Percentiles rank a stretch among this genome's conserved stretches.
These are phyloP conservation scores for Harpalus rufipes DNA, from an alignment of 2,888 invertebrate genomes.

Conservation along the genomic window DNA sequence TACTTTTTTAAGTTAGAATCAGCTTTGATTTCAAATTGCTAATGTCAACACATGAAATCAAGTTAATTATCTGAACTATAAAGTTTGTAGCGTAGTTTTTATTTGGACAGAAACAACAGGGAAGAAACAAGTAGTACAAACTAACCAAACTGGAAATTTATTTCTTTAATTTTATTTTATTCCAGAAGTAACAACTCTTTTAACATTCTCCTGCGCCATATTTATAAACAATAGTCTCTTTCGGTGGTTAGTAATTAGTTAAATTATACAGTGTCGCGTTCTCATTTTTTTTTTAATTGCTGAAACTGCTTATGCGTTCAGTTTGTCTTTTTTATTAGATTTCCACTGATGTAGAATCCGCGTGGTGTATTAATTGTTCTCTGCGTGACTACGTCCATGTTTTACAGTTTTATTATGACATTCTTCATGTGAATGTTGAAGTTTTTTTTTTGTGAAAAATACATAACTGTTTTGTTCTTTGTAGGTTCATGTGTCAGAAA, in stretches of 20 bases:
- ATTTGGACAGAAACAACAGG: background rate
- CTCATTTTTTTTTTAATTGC: conserved; percentile 10
- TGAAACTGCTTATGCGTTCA: conserved; percentile 3
- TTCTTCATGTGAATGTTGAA: background rate
- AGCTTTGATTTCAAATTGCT: background rate
- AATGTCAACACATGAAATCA: background rate
- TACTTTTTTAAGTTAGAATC: background rate
- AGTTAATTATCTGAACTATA: background rate
- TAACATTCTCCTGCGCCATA: background rate
- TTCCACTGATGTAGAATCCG: background rate
- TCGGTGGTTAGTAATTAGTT: conserved; percentile 7
- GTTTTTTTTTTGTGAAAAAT: background rate
- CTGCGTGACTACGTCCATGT: background rate
- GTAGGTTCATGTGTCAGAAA: conserved; percentile 18
- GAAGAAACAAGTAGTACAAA: background rate
- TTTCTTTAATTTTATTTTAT: background rate
- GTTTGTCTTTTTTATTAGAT: conserved; percentile 8
- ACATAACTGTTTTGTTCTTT: background rate
- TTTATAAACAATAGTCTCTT: background rate
- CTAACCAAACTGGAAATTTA: background rate
- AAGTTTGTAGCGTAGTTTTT: background rate
- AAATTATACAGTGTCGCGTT: conserved; percentile 5
- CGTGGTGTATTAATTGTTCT: background rate
- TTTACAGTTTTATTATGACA: background rate
- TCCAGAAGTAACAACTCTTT: background rate